Percentiles rank a stretch among this genome's conserved stretches.
Conservation (phyloP, 2,113 vertebrate genomes). For the Hystrix cristata region DNA sequence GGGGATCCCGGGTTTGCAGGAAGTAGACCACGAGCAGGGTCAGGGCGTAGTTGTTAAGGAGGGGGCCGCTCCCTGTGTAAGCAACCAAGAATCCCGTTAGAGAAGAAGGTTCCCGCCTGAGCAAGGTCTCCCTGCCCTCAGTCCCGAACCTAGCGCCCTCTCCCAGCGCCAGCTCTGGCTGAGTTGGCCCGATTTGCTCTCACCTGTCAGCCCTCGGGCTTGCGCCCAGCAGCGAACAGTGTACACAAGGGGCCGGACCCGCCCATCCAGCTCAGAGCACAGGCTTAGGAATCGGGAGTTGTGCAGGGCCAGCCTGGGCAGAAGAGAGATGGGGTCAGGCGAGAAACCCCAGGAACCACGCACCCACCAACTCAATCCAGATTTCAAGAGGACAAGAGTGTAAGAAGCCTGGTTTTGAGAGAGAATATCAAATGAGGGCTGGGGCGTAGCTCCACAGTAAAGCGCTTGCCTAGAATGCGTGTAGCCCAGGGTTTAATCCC, state of each 20-base stretch:
- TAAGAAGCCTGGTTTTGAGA: background rate
- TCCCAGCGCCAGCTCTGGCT: background rate
- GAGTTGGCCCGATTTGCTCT: slow-evolving; percentile 44
- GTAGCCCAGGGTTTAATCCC: background rate
- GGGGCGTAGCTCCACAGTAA: background rate
- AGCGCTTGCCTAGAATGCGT: background rate
- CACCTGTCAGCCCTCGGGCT: slow-evolving; percentile 93
- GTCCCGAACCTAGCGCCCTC: background rate
- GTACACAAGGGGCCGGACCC: slow-evolving; percentile 93
- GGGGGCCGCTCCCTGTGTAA: slow-evolving; percentile 90
- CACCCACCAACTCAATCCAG: background rate
- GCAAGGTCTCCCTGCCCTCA: background rate
- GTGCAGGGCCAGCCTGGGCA: slow-evolving; percentile 92
- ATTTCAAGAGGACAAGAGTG: background rate
- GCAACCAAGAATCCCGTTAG: slow-evolving; percentile 41
- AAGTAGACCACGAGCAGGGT: slow-evolving; percentile 94
- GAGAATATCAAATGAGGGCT: background rate
- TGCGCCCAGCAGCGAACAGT: slow-evolving; percentile 94
- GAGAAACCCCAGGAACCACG: background rate
- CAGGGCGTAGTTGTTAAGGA: slow-evolving; percentile 96
- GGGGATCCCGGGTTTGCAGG: slow-evolving; percentile 94
- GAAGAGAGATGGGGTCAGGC: background rate
- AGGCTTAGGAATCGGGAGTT: slow-evolving; percentile 95
- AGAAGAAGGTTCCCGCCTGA: background rate
- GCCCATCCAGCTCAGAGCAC: slow-evolving; percentile 90